A percentile compares a stretch with the other conserved stretches of the same genome.
Conservation (phyloP, 2,113 vertebrate genomes). For the Eidolon helvum region DNA sequence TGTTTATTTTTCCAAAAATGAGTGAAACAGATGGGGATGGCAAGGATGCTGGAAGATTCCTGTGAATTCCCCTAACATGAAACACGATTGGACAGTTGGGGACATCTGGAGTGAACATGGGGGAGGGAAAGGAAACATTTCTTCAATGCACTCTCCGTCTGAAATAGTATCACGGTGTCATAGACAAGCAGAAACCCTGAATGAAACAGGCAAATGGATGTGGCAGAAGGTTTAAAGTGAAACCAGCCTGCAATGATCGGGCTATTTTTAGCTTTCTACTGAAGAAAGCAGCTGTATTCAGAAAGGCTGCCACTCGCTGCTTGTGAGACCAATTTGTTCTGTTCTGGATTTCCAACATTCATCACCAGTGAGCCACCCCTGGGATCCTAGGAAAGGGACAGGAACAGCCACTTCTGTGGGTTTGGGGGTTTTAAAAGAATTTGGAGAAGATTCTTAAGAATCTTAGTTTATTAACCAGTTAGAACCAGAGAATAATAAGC, state of each 20-base stretch:
- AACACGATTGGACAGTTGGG: constrained; percentile 68
- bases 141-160: constrained; percentile 78
- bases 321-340: constrained; percentile 81
- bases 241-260: constrained; percentile 78
- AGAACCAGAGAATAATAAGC: not conserved
- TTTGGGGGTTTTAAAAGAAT: not conserved
- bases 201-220: constrained; percentile 82
- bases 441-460: not conserved
- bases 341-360: constrained; percentile 76
- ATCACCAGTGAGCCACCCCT: constrained; percentile 62
- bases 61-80: constrained; percentile 65
- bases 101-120: constrained; percentile 74
- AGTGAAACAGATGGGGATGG: constrained; percentile 70
- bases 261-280: constrained; percentile 85
- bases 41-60: constrained; percentile 69
- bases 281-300: constrained; percentile 85
- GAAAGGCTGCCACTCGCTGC: constrained; percentile 76
- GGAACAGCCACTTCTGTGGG: not conserved
- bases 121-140: constrained; percentile 77
- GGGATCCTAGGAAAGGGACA: not conserved
- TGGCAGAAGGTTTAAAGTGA: constrained; percentile 82
- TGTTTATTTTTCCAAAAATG: constrained; percentile 79
- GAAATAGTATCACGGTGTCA: constrained; percentile 81
- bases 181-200: constrained; percentile 80
- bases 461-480: not conserved